Conservation (phyloP, 2,113 vertebrate genomes). For the rat (Rattus norvegicus) region DNA sequence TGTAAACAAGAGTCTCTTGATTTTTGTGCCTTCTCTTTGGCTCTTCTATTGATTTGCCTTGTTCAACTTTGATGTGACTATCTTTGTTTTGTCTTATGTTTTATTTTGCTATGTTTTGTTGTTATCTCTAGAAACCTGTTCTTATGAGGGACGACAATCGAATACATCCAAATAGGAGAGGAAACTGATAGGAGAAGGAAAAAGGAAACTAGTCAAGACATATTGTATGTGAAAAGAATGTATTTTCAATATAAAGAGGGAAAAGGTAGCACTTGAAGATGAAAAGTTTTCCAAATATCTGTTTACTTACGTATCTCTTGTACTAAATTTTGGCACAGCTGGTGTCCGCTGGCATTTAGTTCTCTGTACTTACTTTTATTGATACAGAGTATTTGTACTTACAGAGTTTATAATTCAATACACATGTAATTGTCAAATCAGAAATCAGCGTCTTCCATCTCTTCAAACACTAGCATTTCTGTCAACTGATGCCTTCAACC, state of each 20-base stretch:
- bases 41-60: background rate
- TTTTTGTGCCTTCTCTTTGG: background rate
- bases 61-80: background rate
- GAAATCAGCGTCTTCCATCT: background rate
- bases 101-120: background rate
- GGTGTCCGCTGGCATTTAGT: background rate
- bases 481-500: background rate
- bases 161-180: background rate
- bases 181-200: background rate
- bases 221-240: background rate
- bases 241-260: background rate
- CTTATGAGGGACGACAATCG: background rate
- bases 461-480: background rate
- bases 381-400: background rate
- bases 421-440: background rate
- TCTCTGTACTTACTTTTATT: background rate
- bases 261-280: background rate
- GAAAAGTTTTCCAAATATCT: background rate
- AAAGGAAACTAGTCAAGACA: background rate
- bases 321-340: background rate
- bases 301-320: background rate
- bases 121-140: background rate
- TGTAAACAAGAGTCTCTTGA: background rate
- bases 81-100: background rate
- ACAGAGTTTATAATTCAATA: background rate